Conservation (phyloP, 2,888 invertebrate genomes). For the Adela reaumurella region DNA sequence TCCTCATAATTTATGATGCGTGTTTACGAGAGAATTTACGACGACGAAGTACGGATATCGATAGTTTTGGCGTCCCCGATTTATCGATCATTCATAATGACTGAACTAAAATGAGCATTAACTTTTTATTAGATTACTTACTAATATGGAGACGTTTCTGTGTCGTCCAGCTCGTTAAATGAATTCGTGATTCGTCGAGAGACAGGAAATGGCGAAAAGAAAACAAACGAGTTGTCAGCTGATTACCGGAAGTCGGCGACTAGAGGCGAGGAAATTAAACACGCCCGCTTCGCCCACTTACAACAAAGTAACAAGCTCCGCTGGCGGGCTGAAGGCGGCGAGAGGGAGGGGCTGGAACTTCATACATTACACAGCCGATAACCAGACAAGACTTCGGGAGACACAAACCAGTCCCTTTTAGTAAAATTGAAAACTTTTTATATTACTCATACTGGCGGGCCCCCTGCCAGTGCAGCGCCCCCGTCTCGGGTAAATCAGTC, state of each 20-base stretch:
- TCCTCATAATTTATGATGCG: constrained; percentile 54
- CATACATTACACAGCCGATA: constrained; percentile 57
- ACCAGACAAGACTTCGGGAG: constrained; percentile 56
- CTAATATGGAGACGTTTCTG: no score
- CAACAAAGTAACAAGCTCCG: background rate
- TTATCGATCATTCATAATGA: background rate
- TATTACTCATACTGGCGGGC: constrained; percentile 43
- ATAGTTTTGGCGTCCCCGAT: background rate
- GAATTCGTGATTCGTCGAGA: no score
- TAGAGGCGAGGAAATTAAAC: constrained; percentile 10
- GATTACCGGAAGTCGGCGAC: constrained; percentile 54
- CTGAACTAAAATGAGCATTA: background rate
- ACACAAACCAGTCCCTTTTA: constrained; percentile 59
- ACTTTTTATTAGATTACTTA: background rate
- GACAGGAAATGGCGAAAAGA: constrained; percentile 25
- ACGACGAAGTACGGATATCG: constrained; percentile 17
- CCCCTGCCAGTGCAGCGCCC: background rate
- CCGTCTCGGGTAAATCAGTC: background rate
- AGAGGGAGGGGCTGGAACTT: constrained; percentile 36
- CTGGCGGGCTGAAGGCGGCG: background rate
- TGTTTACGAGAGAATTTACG: constrained; percentile 51
- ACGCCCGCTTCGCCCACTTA: background rate
- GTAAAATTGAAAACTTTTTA: constrained; percentile 59
- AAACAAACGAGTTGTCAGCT: constrained; percentile 40
- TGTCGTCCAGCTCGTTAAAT: no score